phyloP scores from a whole-genome alignment of 2,888 invertebrate genomes.

The Drosophila vallismaia region DNA sequence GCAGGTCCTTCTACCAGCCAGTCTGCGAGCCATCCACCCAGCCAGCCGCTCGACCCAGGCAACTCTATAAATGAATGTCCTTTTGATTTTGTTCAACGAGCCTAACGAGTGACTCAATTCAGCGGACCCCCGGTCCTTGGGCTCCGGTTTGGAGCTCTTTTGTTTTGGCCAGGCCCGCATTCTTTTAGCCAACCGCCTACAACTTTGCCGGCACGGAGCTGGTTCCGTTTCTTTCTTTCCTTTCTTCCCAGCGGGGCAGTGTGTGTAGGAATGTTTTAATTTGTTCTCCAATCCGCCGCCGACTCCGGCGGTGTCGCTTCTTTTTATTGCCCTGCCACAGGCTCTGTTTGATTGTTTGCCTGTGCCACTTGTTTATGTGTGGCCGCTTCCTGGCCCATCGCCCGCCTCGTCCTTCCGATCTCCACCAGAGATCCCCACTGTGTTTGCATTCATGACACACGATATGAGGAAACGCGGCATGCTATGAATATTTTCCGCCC shows the following conservation, averaged over 20 bases:
- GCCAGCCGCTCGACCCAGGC: conserved; percentile 25
- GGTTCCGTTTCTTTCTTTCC: conserved; percentile 17
- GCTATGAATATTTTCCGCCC: conserved; percentile 62
- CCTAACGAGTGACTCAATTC: conserved; percentile 80
- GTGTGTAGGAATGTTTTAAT: conserved; percentile 80
- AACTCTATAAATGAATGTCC: conserved; percentile 80
- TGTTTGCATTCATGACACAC: conserved; percentile 77
- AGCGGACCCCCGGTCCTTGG: conserved; percentile 39
- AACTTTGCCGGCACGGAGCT: conserved; percentile 31
- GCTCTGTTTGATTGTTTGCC: conserved; percentile 76
- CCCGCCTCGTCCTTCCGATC: conserved; percentile 6
- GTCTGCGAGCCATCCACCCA: conserved; percentile 8
- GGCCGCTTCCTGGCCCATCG: conserved; percentile 27
- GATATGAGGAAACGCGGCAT: conserved; percentile 67
- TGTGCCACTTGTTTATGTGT: conserved; percentile 67
- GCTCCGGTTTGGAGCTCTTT: conserved; percentile 46
- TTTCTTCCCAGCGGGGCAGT: conserved; percentile 26
- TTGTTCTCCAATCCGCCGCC: conserved; percentile 75
- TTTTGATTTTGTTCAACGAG: conserved; percentile 82
- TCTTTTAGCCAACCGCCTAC: conserved; percentile 46
- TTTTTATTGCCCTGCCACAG: conserved; percentile 76
- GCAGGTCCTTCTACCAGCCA: conserved; percentile 34
- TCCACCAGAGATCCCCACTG: conserved; percentile 12
- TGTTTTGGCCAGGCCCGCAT: conserved; percentile 48
- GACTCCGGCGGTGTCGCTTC: conserved; percentile 60